These are phyloP conservation scores for Aurelia coerulea DNA, from an alignment of 30 jellyfish, hydroid and myxozoan species.

Conservation along the genomic window DNA sequence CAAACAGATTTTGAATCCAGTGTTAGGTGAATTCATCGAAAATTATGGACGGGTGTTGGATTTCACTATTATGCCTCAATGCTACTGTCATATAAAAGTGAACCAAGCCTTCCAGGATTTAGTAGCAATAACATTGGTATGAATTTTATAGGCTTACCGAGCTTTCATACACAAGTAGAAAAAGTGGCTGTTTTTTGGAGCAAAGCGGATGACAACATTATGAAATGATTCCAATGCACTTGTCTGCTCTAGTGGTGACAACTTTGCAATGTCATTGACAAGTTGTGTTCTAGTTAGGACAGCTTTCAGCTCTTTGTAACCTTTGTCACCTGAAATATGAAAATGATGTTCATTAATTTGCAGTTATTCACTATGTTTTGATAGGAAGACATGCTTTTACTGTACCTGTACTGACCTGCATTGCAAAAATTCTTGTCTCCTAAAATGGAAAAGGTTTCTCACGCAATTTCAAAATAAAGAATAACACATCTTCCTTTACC, in stretches of 20 bases:
- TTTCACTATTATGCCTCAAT: too few relatives aligned
- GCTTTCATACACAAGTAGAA: conserved; percentile 25
- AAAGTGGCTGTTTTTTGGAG: conserved; percentile 25
- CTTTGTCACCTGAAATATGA: conserved; percentile 6
- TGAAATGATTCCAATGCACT: conserved; percentile 36
- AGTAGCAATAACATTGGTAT: not conserved
- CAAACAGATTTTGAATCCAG: too few relatives aligned
- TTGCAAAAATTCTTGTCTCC: too few relatives aligned
- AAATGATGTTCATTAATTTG: not conserved
- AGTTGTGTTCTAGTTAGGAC: conserved; percentile 5
- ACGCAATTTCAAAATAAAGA: too few relatives aligned
- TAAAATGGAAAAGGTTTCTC: too few relatives aligned
- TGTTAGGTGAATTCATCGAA: too few relatives aligned
- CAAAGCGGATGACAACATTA: conserved; percentile 26
- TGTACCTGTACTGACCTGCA: too few relatives aligned
- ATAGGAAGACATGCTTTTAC: too few relatives aligned
- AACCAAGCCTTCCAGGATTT: too few relatives aligned
- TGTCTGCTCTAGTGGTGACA: conserved; percentile 33
- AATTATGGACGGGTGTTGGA: too few relatives aligned
- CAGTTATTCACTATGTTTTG: not conserved
- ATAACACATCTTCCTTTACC: too few relatives aligned
- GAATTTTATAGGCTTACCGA: not conserved
- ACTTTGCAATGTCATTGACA: conserved; percentile 12
- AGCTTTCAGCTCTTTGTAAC: conserved; percentile 27
- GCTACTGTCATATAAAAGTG: too few relatives aligned